Percentiles rank a stretch among this genome's conserved stretches.
phyloP scores from a whole-genome alignment of 2,888 invertebrate genomes.

The Diadegma fenestrale region DNA sequence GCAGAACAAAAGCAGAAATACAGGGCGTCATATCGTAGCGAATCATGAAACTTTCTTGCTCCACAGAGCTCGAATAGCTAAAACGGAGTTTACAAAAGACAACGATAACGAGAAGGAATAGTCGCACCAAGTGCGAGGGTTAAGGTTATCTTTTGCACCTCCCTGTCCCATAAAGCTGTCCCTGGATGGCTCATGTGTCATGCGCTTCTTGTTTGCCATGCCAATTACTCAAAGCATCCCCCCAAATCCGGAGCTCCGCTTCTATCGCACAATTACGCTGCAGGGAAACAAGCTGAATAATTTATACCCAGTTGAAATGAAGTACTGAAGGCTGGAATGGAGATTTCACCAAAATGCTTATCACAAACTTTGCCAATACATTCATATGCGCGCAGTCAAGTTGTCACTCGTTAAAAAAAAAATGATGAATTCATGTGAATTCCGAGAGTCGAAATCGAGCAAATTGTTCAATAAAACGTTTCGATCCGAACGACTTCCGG shows the following conservation, averaged over 20 bases:
- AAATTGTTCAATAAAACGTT: background rate
- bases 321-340: background rate
- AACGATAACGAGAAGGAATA: conserved; percentile 36
- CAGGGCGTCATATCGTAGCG: conserved; percentile 4
- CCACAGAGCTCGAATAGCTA: conserved; percentile 16
- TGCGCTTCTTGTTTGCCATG: conserved; percentile 15
- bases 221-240: conserved; percentile 18
- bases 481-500: background rate
- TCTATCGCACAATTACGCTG: background rate
- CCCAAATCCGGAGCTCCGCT: background rate
- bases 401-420: background rate
- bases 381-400: background rate
- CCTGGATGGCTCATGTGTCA: background rate
- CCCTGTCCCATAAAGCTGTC: background rate
- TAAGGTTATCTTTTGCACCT: conserved; percentile 20
- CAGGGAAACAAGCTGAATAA: background rate
- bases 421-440: background rate
- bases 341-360: background rate
- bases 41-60: conserved; percentile 60
- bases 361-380: background rate
- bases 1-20: conserved; percentile 30
- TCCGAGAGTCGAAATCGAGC: background rate
- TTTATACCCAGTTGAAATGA: background rate
- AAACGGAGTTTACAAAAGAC: conserved; percentile 18
- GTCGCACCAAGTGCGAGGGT: conserved; percentile 3